Base-by-base conservation (phyloP, 2,888 invertebrate species). In the Fragum sueziense region DNA sequence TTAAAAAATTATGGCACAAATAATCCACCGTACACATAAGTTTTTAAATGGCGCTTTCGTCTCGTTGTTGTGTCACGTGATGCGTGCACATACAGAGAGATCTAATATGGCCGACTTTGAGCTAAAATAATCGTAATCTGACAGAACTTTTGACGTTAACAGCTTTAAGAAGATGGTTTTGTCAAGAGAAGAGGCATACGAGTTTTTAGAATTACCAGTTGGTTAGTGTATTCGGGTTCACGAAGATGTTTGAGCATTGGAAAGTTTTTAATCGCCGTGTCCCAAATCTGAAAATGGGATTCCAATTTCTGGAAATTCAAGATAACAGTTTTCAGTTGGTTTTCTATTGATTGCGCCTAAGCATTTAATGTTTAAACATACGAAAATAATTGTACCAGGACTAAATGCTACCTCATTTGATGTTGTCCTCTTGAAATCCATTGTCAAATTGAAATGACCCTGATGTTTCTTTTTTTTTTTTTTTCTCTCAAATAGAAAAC, bases 131-230 rank as follows among this genome's bases (percentile, higher is more conserved):
- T n/a, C n/a, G 22, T 1, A 1, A 33, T 2, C 34, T 17, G 25
- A 22, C 22, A 20, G 22, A 33, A 41, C 25, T 7, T 41, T 65
- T n/a, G 7, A n/a, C 25, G 6, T 25, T 1, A 65, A 25, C 37
- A 27, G 22, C 27, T 37, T n/a, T 34, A 25, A 20, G n/a, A 71
- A 68, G 22, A 90, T 90, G 91, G 88, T 85, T 76, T 82, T 90
- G 74, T 83, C 89, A 51, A 86, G 86, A 82, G 88, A 87, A 79
- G 88, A 89, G 82, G 89, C 90, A 34, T 90, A 88, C 81, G 88
- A 89, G 73, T 79, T 88, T 70, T 79, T 90, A 68, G 89, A 90
- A 72, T 79, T 91, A 71, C 91, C 91, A 17, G 70, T 87, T 67
- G 90, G 91, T 91, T 85, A 54, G 88, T 81, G 0, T 65, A n/a